These are phyloP conservation scores for Heliconius ismenius DNA, from an alignment of 2,888 invertebrate species.

Conservation along the genomic window DNA sequence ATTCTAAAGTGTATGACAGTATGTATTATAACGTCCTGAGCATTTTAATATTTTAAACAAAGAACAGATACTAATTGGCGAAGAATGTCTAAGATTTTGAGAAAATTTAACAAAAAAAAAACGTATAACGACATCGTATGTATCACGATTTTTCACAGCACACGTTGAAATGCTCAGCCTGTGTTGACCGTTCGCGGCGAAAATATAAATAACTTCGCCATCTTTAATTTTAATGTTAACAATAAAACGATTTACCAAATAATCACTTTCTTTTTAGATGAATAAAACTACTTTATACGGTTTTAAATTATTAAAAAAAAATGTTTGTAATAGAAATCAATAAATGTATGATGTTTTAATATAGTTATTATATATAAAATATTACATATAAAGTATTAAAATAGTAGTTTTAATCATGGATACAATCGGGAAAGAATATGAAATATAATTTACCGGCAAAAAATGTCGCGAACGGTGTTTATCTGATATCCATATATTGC, in stretches of 20 bases:
- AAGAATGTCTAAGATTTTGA: neutral
- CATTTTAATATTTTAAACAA: conserved; percentile 43
- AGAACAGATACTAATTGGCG: conserved; percentile 4
- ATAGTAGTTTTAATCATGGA: conserved; percentile 16
- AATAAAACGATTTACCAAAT: too few relatives aligned
- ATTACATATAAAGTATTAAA: neutral
- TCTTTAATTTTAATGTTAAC: neutral
- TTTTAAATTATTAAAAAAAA: neutral
- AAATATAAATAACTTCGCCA: neutral
- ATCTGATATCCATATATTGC: conserved; percentile 59
- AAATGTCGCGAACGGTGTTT: conserved; percentile 55
- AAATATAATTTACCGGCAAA: conserved; percentile 14
- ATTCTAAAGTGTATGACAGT: conserved; percentile 15
- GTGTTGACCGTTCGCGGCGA: conserved; percentile 27
- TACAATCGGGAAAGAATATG: neutral
- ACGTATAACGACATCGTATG: neutral
- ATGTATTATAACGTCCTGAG: conserved; percentile 39
- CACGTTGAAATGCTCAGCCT: conserved; percentile 18
- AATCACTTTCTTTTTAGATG: neutral
- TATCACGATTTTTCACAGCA: neutral
- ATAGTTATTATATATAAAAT: neutral
- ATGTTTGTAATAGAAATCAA: neutral
- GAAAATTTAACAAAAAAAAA: neutral
- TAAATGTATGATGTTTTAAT: too few relatives aligned
- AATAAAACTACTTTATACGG: conserved; percentile 6